A percentile compares a stretch with the other conserved stretches of the same genome.
phyloP scores from a whole-genome alignment of 2,888 invertebrate species.

The Rhingia rostrata region DNA sequence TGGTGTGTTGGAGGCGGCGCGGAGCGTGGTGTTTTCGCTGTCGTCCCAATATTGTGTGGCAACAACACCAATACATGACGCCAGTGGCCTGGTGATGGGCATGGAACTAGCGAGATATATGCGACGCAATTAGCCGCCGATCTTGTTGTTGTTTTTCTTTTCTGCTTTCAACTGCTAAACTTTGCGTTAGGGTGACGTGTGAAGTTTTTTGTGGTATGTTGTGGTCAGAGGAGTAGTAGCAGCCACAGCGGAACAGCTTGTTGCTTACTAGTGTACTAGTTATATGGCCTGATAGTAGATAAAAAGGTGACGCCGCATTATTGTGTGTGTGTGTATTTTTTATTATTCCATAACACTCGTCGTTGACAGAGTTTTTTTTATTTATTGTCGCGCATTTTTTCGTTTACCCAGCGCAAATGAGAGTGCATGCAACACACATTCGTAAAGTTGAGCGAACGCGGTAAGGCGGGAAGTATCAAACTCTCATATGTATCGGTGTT shows the following conservation, averaged over 20 bases:
- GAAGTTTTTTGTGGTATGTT: constrained; percentile 61
- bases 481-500: constrained; percentile 7
- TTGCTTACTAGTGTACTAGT: constrained; percentile 31
- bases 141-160: constrained; percentile 45
- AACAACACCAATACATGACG: constrained; percentile 62
- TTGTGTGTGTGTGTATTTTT: constrained; percentile 29
- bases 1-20: constrained; percentile 48
- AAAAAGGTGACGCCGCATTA: constrained; percentile 63
- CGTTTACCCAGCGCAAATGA: constrained; percentile 58
- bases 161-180: constrained; percentile 61
- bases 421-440: constrained; percentile 63
- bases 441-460: constrained; percentile 23
- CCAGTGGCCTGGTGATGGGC: constrained; percentile 50
- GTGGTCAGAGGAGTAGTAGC: constrained; percentile 44
- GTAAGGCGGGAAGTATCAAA: constrained; percentile 29
- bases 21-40: background rate
- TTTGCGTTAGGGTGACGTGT: constrained; percentile 73
- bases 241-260: constrained; percentile 35
- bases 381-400: constrained; percentile 40
- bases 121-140: constrained; percentile 70
- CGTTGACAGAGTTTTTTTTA: constrained; percentile 10
- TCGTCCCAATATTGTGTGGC: constrained; percentile 70
- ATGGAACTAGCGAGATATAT: constrained; percentile 66
- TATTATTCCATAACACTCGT: constrained; percentile 49
- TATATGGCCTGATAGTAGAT: constrained; percentile 11